These are phyloP conservation scores for Natator depressus DNA, from an alignment of 2,113 vertebrate genomes.

Conservation along the genomic window DNA sequence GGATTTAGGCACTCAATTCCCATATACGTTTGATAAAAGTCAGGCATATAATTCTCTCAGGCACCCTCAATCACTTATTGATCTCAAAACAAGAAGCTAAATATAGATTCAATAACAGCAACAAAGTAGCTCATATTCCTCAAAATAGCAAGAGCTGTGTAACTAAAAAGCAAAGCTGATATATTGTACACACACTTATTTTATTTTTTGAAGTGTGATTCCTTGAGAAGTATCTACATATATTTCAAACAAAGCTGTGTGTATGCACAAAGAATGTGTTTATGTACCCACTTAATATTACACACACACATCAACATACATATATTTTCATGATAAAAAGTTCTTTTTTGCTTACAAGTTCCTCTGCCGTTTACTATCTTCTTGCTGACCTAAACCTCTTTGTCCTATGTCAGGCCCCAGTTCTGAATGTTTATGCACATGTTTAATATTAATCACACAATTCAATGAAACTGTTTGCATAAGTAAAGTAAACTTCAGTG, in stretches of 20 bases:
- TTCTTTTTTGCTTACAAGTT: neutral
- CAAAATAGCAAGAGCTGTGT: neutral
- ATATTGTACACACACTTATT: neutral
- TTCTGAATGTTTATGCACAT: neutral
- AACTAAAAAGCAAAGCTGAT: neutral
- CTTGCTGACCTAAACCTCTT: neutral
- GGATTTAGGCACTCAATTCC: neutral
- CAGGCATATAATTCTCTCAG: neutral
- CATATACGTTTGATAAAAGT: neutral
- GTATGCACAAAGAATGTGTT: accelerated
- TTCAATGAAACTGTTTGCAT: neutral
- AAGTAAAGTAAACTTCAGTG: neutral
- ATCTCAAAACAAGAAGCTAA: neutral
- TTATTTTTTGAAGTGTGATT: neutral
- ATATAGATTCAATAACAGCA: neutral
- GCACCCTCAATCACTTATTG: neutral
- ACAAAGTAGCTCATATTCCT: neutral
- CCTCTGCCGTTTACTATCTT: neutral
- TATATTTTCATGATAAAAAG: neutral
- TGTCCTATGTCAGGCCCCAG: neutral
- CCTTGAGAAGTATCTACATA: neutral
- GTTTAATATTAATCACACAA: neutral
- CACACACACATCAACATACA: neutral
- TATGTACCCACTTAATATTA: neutral
- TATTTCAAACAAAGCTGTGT: accelerated